phyloP scores from a whole-genome alignment of 2,797 vertebrate genomes.

The Xenentodon cancila region DNA sequence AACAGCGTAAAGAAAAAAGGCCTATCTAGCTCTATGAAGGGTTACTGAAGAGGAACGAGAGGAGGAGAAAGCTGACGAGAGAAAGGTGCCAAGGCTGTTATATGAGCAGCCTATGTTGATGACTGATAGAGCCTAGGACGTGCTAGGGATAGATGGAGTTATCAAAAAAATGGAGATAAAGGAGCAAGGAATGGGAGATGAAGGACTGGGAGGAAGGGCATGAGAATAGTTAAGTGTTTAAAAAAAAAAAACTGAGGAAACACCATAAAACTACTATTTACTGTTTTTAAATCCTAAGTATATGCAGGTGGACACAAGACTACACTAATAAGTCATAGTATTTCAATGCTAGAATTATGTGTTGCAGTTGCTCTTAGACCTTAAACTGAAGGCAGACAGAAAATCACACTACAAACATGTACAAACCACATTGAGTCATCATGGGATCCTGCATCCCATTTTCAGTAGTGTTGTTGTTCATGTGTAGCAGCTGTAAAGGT shows the following conservation, averaged over 20 bases:
- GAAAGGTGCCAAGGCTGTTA: slow-evolving; percentile 40
- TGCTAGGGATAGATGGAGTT: slow-evolving; percentile 29
- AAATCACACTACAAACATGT: background rate
- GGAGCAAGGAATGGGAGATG: slow-evolving; percentile 13
- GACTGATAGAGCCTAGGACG: slow-evolving; percentile 59
- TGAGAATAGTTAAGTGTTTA: slow-evolving; percentile 12
- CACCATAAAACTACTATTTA: too few species aligned
- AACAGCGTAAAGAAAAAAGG: slow-evolving; percentile 50
- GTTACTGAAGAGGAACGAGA: slow-evolving; percentile 36
- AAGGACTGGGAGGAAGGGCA: background rate
- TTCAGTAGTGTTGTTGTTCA: background rate
- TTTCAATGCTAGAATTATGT: background rate
- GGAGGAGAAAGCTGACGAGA: slow-evolving; percentile 50
- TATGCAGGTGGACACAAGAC: too few species aligned
- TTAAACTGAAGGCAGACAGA: background rate
- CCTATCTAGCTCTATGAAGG: slow-evolving; percentile 45
- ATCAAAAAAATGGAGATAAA: slow-evolving; percentile 45
- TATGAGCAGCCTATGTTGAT: slow-evolving; percentile 62
- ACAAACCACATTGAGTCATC: background rate
- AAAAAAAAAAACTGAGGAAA: too few species aligned
- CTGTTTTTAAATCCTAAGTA: too few species aligned
- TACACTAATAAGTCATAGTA: background rate
- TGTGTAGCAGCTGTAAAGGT: background rate
- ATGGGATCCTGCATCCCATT: background rate
- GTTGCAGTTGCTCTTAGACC: slow-evolving; percentile 3